Percentiles rank a stretch among this genome's conserved stretches.
Evolutionary conservation across 2,888 invertebrate species (phyloP).

Genomic region (Dryobotodes eremita): DNA sequence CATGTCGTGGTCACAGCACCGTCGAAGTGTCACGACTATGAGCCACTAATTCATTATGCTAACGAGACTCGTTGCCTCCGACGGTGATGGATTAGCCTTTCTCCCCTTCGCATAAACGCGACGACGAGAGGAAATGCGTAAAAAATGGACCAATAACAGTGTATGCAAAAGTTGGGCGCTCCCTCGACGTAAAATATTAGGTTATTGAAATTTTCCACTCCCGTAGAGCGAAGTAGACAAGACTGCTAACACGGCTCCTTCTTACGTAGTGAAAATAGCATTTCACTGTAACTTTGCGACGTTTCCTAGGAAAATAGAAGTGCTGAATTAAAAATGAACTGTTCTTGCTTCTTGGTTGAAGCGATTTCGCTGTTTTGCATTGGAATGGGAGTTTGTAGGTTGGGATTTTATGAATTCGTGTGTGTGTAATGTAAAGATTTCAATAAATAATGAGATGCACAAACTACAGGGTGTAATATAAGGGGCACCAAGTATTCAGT

Average conservation of each 20-base stretch:
- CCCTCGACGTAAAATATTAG: slow-evolving; percentile 77
- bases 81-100: slow-evolving; percentile 87
- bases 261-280: slow-evolving; percentile 68
- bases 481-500: not conserved
- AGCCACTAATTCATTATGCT: slow-evolving; percentile 88
- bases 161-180: slow-evolving; percentile 76
- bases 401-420: not conserved
- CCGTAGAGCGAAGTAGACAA: slow-evolving; percentile 74
- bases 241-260: slow-evolving; percentile 67
- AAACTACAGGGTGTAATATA: not conserved
- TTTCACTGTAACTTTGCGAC: slow-evolving; percentile 63
- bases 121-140: slow-evolving; percentile 72
- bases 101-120: slow-evolving; percentile 73
- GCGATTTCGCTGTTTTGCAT: slow-evolving; percentile 36
- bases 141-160: slow-evolving; percentile 80
- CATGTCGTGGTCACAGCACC: slow-evolving; percentile 49
- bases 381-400: not conserved
- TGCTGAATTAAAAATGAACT: slow-evolving; percentile 56
- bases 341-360: slow-evolving; percentile 41
- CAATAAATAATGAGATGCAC: not conserved
- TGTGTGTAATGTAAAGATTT: not conserved
- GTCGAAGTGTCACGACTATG: slow-evolving; percentile 65
- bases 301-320: slow-evolving; percentile 41
- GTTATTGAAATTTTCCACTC: slow-evolving; percentile 83
- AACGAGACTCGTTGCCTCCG: slow-evolving; percentile 86